Evolutionary conservation across 2,113 vertebrate genomes (phyloP).

Genomic region (Macrotis lagotis): DNA sequence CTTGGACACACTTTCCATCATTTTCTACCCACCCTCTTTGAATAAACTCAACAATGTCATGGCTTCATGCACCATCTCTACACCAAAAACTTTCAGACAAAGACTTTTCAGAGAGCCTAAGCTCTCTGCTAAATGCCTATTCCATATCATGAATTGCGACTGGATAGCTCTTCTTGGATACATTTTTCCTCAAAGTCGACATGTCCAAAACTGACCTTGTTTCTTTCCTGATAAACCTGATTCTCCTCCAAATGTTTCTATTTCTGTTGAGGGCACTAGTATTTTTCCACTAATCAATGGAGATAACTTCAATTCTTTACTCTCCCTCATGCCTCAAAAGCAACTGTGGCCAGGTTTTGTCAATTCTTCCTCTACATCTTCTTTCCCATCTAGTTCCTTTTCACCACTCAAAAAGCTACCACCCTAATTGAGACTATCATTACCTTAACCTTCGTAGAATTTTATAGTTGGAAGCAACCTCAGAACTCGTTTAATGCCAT

Average conservation of each 20-base stretch:
- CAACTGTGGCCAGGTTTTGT: not conserved
- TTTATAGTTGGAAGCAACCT: too few species aligned
- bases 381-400: not conserved
- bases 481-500: too few species aligned
- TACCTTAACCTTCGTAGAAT: not conserved
- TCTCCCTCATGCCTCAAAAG: not conserved
- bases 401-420: not conserved
- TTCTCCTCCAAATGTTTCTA: not conserved
- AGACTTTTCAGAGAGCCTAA: too few species aligned
- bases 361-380: not conserved
- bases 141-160: not conserved
- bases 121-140: not conserved
- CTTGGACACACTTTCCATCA: not conserved
- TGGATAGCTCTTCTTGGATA: not conserved
- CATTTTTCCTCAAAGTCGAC: not conserved
- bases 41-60: not conserved
- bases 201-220: not conserved
- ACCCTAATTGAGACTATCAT: not conserved
- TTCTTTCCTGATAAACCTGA: not conserved
- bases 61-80: not conserved
- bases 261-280: not conserved
- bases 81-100: not conserved
- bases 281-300: not conserved
- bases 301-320: not conserved
- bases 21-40: not conserved